Evolutionary conservation across 2,888 invertebrate species (phyloP).

Genomic region (Bimastos eiseni): DNA sequence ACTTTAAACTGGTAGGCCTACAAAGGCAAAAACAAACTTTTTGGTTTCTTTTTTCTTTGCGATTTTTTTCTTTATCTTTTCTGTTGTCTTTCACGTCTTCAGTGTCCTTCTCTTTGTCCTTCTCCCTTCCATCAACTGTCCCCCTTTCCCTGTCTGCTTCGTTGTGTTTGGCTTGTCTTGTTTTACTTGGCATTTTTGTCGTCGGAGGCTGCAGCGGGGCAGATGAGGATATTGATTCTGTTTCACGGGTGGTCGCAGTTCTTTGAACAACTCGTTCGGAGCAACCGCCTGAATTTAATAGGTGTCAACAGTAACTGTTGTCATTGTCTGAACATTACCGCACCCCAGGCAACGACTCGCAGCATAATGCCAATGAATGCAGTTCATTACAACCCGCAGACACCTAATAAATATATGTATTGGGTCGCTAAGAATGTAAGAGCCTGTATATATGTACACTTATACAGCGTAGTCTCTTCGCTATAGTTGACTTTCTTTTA

Average conservation of each 20-base stretch:
- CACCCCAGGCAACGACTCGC: neutral
- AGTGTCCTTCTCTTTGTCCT: neutral
- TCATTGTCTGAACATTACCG: neutral
- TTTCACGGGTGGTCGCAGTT: neutral
- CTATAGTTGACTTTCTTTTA: too few relatives aligned
- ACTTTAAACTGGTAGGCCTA: neutral
- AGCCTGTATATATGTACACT: neutral
- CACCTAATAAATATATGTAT: too few relatives aligned
- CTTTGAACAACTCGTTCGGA: neutral
- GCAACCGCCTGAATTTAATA: constrained; percentile 13
- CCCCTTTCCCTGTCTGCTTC: neutral
- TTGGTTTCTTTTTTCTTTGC: neutral
- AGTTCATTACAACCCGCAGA: neutral
- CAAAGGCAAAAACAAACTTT: neutral
- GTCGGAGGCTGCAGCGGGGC: neutral
- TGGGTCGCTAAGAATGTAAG: too few relatives aligned
- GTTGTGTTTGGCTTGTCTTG: neutral
- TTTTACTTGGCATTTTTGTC: neutral
- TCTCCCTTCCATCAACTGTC: neutral
- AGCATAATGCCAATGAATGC: neutral
- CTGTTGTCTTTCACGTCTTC: neutral
- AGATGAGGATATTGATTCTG: neutral
- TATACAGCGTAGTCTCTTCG: too few relatives aligned
- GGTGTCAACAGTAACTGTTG: neutral
- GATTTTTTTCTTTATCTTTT: neutral